Percentiles rank a stretch among this genome's conserved stretches.
Evolutionary conservation across 2,113 vertebrate species (phyloP).

Genomic region (Pygoscelis adeliae): DNA sequence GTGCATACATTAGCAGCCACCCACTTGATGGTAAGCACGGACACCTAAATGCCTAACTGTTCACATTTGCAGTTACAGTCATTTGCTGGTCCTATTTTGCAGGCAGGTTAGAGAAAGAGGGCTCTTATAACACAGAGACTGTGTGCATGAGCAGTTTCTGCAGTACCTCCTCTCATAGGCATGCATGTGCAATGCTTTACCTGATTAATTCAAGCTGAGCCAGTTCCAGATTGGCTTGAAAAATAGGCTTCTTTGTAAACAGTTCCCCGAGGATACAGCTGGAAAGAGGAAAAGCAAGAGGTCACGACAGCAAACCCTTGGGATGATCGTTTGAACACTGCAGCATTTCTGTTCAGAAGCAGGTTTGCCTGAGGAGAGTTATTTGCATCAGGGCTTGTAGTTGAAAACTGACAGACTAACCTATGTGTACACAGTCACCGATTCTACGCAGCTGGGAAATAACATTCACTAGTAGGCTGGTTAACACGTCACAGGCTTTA

Average conservation of each 20-base stretch:
- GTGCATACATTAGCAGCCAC: background rate
- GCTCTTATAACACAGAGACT: background rate
- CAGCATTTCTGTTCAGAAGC: background rate
- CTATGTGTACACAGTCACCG: background rate
- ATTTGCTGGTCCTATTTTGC: background rate
- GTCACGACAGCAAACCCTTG: slow-evolving; percentile 55
- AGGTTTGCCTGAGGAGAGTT: background rate
- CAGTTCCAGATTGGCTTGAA: slow-evolving; percentile 98
- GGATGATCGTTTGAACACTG: slow-evolving; percentile 6
- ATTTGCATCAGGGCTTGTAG: slow-evolving; percentile 61
- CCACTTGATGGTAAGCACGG: fast-evolving
- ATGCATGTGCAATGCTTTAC: slow-evolving; percentile 72
- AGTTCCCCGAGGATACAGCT: slow-evolving; percentile 98
- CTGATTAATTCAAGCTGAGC: slow-evolving; percentile 97
- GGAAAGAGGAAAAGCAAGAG: slow-evolving; percentile 64
- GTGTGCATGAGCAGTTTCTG: slow-evolving; percentile 4
- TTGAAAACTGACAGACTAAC: slow-evolving; percentile 43
- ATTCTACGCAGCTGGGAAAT: background rate
- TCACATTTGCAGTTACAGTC: background rate
- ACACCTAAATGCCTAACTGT: background rate
- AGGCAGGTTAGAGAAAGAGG: background rate
- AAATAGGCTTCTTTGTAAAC: slow-evolving; percentile 98
- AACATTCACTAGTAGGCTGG: background rate
- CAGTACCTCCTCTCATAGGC: slow-evolving; percentile 17
- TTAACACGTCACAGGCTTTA: background rate